Base-by-base conservation (phyloP, 2,797 vertebrate species). In the Sphaeramia orbicularis region DNA sequence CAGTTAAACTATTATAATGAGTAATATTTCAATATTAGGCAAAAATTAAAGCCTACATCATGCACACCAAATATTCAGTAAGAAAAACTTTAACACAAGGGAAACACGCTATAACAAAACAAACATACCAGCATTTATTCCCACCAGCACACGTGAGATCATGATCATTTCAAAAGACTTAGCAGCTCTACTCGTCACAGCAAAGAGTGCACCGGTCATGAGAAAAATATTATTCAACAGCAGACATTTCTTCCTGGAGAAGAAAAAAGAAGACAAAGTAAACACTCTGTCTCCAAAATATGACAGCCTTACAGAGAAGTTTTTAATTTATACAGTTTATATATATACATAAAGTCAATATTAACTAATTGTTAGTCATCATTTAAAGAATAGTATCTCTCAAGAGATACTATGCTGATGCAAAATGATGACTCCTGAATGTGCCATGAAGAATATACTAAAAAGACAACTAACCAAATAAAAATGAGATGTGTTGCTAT, bases 91-190 rank as follows among this genome's bases (percentile, higher is more conserved):
- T 27, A 27, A 1, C 4, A 6, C 10, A 54, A 7, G 1, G 21
- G 1, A 60, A 45, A 53, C 16, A 53, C 0, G 15, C 30, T 54
- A 32, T 40, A 37, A 45, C 68, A 30, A 2, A 12, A 21, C 16
- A 35, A 8, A 73, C 68, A 0, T 90, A 97, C 97, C 97, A 16
- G 96, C 93, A 52, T 95, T 97, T 80, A 98, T 79, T 0, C 97
- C 97, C 48, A 95, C 71, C 1, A 98, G 88, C 72, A 96, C 84
- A 49, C 96, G 94, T 56, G 96, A 94, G 27, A 97, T 86, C 51
- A 98, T 88, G 49, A 98, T 95, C 96, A 99, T 98, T 83, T 97
- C 97, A 69, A 96, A 96, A 54, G 95, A 98, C 51, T 81, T 93
- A 8, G 95, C 94, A 53, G 82, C 82, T 75, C 84, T 78, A 65